Percentiles rank a stretch among this genome's conserved stretches.
These are phyloP conservation scores for Tholera decimalis DNA, from an alignment of 2,888 invertebrate genomes.

Conservation along the genomic window DNA sequence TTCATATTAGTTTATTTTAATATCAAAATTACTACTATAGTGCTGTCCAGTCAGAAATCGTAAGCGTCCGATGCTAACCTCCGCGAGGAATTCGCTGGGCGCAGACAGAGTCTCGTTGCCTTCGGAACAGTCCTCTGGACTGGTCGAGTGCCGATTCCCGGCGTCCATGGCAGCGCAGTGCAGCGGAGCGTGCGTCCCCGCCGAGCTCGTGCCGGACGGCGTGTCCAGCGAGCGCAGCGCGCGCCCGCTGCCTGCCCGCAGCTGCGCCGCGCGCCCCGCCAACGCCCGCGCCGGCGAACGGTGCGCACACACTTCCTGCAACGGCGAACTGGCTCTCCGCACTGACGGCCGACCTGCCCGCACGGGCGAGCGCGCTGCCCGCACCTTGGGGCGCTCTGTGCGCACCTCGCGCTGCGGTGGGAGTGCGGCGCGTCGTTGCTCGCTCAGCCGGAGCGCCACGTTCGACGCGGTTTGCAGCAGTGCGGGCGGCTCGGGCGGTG, in stretches of 20 bases:
- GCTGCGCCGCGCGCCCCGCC: slow-evolving; percentile 60
- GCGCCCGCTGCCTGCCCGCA: slow-evolving; percentile 48
- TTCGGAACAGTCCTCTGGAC: slow-evolving; percentile 93
- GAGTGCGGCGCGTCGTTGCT: slow-evolving; percentile 55
- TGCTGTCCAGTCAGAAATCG: not conserved
- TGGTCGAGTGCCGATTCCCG: slow-evolving; percentile 80
- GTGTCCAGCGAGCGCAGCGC: slow-evolving; percentile 56
- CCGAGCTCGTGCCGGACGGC: slow-evolving; percentile 50
- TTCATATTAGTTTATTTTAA: too few species aligned
- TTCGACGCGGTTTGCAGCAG: slow-evolving; percentile 69
- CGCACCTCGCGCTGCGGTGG: slow-evolving; percentile 49
- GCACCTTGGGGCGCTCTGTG: slow-evolving; percentile 55
- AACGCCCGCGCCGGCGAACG: slow-evolving; percentile 47
- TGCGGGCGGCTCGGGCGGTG: slow-evolving; percentile 68
- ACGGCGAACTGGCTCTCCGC: not conserved
- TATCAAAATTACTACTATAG: too few species aligned
- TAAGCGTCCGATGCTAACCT: slow-evolving; percentile 86
- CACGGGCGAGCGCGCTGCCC: slow-evolving; percentile 44
- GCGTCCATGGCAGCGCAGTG: slow-evolving; percentile 69
- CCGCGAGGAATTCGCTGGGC: slow-evolving; percentile 94
- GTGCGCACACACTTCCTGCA: slow-evolving; percentile 53
- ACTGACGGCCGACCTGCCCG: slow-evolving; percentile 28
- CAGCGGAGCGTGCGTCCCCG: slow-evolving; percentile 14
- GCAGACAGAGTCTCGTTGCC: slow-evolving; percentile 94
- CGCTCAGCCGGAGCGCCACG: slow-evolving; percentile 66